Base-by-base conservation (phyloP, 2,888 invertebrate genomes). In the Molorchus minor region DNA sequence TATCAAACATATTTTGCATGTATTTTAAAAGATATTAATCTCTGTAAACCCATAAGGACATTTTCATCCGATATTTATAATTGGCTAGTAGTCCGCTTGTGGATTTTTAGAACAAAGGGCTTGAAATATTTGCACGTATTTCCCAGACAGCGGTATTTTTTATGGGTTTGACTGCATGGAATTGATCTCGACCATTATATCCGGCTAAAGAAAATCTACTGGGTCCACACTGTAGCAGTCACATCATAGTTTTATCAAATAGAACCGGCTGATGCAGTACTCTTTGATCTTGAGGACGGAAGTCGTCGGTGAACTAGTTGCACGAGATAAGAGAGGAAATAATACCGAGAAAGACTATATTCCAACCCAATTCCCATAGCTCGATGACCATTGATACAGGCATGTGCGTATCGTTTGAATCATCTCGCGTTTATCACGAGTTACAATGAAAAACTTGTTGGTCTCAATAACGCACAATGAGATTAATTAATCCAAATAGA, bases 251-350 rank as follows among this genome's bases (percentile, higher is more conserved):
- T 45, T 38, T 49, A 38, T 38, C 38, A 38, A 38, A 49, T 13
- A 21, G 38, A 49, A 49, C 49, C 20, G 38, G 36, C 38, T 49
- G 49, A 3, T 49, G 33, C 25, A 21, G 12, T 19, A 20, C 16
- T 49, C 49, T 49, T 49, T 49, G 49, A 49, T 49, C 49, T 49
- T 38, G 19, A 38, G 20, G 49, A 49, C 49, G 49, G 49, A 49
- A 49, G 49, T 49, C 16, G 49, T 49, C 49, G 49, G 49, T 49
- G 49, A 49, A 38, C 49, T 38, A 49, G 38, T 49, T 49, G 38
- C 15, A 38, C 25, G 25, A 38, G 49, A 49, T 49, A 49, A 49
- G 38, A 49, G 38, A 49, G 49, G 49, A 49, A 49, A 25, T 49
- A 49, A 38, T 49, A 49, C 21, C 21, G 38, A 49, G 49, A 20